phyloP scores from a whole-genome alignment of 2,113 vertebrate genomes.

The Numida meleagris region DNA sequence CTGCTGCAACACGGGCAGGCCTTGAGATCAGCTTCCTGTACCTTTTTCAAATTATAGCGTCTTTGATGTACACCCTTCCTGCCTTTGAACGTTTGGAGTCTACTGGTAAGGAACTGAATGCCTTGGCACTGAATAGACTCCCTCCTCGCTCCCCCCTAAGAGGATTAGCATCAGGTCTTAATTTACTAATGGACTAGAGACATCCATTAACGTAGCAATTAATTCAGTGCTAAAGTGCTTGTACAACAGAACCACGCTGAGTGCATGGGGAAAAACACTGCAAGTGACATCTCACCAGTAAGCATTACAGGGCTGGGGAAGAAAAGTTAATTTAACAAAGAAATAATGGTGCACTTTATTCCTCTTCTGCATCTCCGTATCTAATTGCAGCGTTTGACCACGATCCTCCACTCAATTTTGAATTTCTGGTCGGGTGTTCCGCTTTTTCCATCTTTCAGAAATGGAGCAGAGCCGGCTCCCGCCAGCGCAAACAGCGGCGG shows the following conservation, averaged over 20 bases:
- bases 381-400: conserved; percentile 20
- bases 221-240: conserved; percentile 67
- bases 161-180: conserved; percentile 62
- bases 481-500: not conserved
- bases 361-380: not conserved
- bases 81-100: conserved; percentile 45
- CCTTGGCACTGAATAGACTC: conserved; percentile 31
- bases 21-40: conserved; percentile 2
- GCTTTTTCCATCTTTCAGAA: not conserved
- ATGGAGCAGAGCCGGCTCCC: not conserved
- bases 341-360: conserved; percentile 1
- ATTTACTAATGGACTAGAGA: conserved; percentile 66
- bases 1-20: not conserved
- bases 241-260: not conserved
- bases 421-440: not conserved
- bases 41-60: not conserved
- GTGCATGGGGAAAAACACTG: not conserved
- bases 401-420: not conserved
- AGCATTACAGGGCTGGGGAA: not conserved
- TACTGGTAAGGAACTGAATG: not conserved
- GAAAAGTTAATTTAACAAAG: conserved; percentile 36
- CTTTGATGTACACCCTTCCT: conserved; percentile 51
- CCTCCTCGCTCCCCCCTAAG: not conserved
- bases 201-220: conserved; percentile 64
- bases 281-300: conserved; percentile 19